phyloP scores from a whole-genome alignment of 2,888 invertebrate species.

The Psylliodes chrysocephalus region DNA sequence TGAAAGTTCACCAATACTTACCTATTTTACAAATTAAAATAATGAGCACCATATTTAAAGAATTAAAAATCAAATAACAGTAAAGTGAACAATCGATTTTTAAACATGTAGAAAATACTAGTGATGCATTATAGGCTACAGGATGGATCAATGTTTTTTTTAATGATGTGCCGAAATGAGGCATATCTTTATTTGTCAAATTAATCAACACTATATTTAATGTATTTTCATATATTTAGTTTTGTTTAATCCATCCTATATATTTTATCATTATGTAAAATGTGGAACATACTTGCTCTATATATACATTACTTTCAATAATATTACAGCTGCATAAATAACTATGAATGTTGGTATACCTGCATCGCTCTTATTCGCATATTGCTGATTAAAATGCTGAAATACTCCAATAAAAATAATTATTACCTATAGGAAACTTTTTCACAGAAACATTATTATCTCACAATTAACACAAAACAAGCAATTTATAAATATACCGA shows the following conservation, averaged over 20 bases:
- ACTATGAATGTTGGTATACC: not conserved
- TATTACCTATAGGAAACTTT: no score
- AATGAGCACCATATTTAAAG: conserved; percentile 4
- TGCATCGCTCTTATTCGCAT: not conserved
- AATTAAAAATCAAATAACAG: not conserved
- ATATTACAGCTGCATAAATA: not conserved
- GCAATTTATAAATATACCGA: no score
- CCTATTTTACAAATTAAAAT: not conserved
- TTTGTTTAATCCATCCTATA: no score
- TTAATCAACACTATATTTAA: no score
- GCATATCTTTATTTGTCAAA: no score
- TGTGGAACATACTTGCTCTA: not conserved
- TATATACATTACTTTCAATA: not conserved
- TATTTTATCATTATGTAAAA: no score
- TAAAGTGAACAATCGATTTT: not conserved
- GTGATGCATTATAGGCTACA: not conserved
- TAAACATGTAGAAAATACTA: conserved; percentile 2
- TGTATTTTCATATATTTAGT: no score
- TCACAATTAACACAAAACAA: no score
- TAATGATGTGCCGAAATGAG: no score
- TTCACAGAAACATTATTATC: no score
- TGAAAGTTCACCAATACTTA: not conserved
- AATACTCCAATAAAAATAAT: no score
- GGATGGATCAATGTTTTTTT: not conserved
- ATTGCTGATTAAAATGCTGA: no score